Percentiles rank a stretch among this genome's conserved stretches.
phyloP scores from a whole-genome alignment of 2,113 vertebrate genomes.

The Spilogale gracilis region DNA sequence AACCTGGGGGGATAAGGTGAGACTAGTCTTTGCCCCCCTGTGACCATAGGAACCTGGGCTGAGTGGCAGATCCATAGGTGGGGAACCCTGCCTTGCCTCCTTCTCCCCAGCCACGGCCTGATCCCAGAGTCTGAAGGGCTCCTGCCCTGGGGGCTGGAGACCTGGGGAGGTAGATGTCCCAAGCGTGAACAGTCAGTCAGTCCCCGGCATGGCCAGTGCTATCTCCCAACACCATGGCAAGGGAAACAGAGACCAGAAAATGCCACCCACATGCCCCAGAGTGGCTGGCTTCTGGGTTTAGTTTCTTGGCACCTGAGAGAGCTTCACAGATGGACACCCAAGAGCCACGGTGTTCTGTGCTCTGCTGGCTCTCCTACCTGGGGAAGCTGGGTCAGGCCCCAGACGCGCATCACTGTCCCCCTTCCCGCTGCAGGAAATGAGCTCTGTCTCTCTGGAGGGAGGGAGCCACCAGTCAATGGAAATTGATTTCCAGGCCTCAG shows the following conservation, averaged over 20 bases:
- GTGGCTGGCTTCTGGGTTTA: neutral
- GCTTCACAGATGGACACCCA: neutral
- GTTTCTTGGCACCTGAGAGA: neutral
- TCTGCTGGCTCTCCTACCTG: neutral
- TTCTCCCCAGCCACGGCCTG: neutral
- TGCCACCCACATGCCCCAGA: accelerated
- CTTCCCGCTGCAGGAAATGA: neutral
- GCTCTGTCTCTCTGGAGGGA: neutral
- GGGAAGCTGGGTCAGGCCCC: neutral
- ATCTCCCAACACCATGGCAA: neutral
- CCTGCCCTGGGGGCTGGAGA: neutral
- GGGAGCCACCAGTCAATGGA: neutral
- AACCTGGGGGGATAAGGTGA: neutral
- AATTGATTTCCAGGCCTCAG: slow-evolving; percentile 55
- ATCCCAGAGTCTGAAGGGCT: neutral
- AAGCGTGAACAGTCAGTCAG: neutral
- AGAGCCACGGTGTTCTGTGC: neutral
- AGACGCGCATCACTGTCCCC: neutral
- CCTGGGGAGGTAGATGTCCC: too few relatives aligned
- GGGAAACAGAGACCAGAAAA: neutral
- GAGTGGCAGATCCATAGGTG: too few relatives aligned
- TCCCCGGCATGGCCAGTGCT: neutral
- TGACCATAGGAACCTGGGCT: neutral
- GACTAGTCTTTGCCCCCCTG: neutral
- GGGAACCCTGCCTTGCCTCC: neutral